Conservation (phyloP, 2,113 vertebrate genomes). For the cattle (Bos taurus) region DNA sequence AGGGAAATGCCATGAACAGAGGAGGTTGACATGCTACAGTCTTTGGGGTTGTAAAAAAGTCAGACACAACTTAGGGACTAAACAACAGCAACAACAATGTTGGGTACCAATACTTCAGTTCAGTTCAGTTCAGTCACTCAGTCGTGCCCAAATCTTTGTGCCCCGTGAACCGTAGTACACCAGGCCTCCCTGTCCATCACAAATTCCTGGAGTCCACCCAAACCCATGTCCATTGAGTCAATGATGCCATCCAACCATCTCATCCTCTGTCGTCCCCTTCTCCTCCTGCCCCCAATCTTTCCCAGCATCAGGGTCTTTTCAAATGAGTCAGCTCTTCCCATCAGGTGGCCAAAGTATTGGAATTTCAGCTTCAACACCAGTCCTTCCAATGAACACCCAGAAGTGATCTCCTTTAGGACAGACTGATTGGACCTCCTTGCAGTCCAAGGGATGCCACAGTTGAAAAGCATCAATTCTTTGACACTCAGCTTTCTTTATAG, state of each 20-base stretch:
- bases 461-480: background rate
- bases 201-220: fast-evolving
- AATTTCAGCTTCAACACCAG: background rate
- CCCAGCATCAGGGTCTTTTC: background rate
- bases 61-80: background rate
- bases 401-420: background rate
- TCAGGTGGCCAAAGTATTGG: background rate
- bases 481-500: background rate
- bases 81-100: background rate
- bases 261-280: fast-evolving
- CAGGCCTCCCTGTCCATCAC: background rate
- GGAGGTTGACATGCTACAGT: background rate
- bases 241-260: background rate
- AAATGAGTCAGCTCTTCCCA: background rate
- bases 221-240: background rate
- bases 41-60: background rate
- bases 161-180: fast-evolving
- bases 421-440: background rate
- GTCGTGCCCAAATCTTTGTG: fast-evolving
- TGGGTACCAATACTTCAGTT: background rate
- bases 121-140: background rate
- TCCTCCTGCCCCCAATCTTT: background rate
- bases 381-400: background rate
- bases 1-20: background rate
- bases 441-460: background rate